These are phyloP conservation scores for Julus scandinavius DNA, from an alignment of 2,888 invertebrate species.

Conservation along the genomic window DNA sequence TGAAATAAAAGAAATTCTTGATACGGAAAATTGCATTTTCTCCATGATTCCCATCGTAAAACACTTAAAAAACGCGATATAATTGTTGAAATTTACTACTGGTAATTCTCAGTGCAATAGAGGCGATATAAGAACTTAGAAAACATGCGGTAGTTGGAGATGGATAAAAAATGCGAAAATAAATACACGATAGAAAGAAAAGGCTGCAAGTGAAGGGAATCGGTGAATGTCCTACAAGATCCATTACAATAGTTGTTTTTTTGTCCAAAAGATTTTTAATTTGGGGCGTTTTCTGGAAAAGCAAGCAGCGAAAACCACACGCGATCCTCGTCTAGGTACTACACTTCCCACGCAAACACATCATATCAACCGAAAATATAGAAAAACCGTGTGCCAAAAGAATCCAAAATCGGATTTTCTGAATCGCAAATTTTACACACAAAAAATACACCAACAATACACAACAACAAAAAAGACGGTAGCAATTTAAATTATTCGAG, in stretches of 20 bases:
- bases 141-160: not conserved
- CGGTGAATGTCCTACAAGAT: conserved; percentile 15
- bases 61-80: not conserved
- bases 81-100: not conserved
- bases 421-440: not conserved
- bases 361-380: not conserved
- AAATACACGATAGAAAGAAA: not conserved
- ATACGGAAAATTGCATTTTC: conserved; percentile 21
- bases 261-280: conserved; percentile 8
- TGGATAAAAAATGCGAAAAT: not conserved
- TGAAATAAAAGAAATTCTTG: not conserved
- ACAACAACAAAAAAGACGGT: not conserved
- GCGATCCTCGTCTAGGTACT: conserved; percentile 11
- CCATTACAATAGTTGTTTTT: not conserved
- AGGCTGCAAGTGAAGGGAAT: conserved; percentile 17
- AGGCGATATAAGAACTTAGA: not conserved
- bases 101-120: not conserved
- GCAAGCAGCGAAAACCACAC: conserved; percentile 23
- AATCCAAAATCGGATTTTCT: not conserved
- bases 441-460: not conserved
- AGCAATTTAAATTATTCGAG: not conserved
- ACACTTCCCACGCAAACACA: conserved; percentile 15
- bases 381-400: not conserved
- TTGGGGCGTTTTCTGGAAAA: conserved; percentile 45
- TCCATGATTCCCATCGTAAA: not conserved